These are phyloP conservation scores for Melanotaenia nigrans DNA, from an alignment of 2,797 vertebrate genomes.

Conservation along the genomic window DNA sequence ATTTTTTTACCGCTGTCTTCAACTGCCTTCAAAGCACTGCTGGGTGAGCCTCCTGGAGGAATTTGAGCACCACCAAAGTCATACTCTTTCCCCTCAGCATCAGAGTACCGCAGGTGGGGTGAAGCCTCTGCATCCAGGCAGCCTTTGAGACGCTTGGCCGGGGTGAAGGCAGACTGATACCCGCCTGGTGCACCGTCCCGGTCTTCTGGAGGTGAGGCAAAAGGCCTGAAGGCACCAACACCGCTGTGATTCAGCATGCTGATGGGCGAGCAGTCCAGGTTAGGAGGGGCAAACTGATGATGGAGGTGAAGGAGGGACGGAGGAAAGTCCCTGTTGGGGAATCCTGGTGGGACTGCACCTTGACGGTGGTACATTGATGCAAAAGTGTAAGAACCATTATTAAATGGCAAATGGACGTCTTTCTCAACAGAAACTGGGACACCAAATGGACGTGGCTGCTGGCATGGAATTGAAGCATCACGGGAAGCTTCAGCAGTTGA, in stretches of 20 bases:
- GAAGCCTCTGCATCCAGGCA: constrained; percentile 95
- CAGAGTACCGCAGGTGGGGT: constrained; percentile 98
- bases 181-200: constrained; percentile 90
- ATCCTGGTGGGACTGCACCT: constrained; percentile 92
- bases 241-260: constrained; percentile 99
- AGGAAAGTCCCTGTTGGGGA: constrained; percentile 97
- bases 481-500: constrained; percentile 98
- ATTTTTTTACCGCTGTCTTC: constrained; percentile 98
- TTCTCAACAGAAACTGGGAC: constrained; percentile 96
- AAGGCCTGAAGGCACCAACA: constrained; percentile 97
- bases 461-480: constrained; percentile 96
- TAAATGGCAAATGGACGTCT: constrained; percentile 98
- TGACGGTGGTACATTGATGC: constrained; percentile 99
- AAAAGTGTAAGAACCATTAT: constrained; percentile 98
- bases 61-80: constrained; percentile 95
- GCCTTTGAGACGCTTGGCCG: constrained; percentile 97
- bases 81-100: constrained; percentile 98
- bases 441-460: constrained; percentile 96
- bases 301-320: constrained; percentile 97
- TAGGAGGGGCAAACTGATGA: constrained; percentile 97
- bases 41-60: constrained; percentile 91
- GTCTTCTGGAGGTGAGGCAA: constrained; percentile 93
- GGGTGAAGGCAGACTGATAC: constrained; percentile 98
- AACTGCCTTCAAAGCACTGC: constrained; percentile 92
- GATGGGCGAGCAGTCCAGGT: constrained; percentile 98